A percentile compares a stretch with the other conserved stretches of the same genome.
Conservation (phyloP, 2,113 vertebrate species). For the Thryonomys swinderianus region DNA sequence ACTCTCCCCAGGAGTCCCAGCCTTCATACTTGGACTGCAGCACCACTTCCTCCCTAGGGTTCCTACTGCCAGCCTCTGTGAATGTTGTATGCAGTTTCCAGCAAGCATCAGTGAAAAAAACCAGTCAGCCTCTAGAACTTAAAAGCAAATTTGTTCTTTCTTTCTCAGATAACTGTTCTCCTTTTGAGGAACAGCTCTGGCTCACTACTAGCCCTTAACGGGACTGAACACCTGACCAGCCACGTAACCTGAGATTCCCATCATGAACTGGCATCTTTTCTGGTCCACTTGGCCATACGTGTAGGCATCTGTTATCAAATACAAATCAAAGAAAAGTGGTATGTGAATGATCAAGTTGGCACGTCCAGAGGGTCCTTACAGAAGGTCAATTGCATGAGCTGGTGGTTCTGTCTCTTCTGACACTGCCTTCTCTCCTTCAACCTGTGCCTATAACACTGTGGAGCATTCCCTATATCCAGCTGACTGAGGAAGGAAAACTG, state of each 20-base stretch:
- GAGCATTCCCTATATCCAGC: background rate
- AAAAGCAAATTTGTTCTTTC: background rate
- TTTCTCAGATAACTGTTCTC: constrained; percentile 26
- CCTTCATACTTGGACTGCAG: background rate
- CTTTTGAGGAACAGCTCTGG: constrained; percentile 18
- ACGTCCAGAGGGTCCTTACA: background rate
- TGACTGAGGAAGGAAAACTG: background rate
- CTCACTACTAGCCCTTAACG: background rate
- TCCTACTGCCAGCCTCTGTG: background rate
- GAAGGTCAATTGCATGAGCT: background rate
- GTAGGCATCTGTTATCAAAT: background rate
- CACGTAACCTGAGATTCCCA: background rate
- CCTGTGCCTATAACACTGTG: background rate
- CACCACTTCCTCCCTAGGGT: background rate
- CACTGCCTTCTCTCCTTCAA: background rate
- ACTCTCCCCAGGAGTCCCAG: background rate
- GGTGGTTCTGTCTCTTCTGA: background rate
- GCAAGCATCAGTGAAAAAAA: background rate
- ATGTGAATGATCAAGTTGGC: background rate
- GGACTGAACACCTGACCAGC: background rate
- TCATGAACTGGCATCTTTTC: background rate
- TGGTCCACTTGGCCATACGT: background rate
- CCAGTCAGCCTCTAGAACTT: background rate
- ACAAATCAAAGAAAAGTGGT: constrained; percentile 12
- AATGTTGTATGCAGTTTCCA: background rate